A percentile compares a stretch with the other conserved stretches of the same genome.
phyloP scores from a whole-genome alignment of 2,888 invertebrate species.

The Pardosa pseudoannulata region DNA sequence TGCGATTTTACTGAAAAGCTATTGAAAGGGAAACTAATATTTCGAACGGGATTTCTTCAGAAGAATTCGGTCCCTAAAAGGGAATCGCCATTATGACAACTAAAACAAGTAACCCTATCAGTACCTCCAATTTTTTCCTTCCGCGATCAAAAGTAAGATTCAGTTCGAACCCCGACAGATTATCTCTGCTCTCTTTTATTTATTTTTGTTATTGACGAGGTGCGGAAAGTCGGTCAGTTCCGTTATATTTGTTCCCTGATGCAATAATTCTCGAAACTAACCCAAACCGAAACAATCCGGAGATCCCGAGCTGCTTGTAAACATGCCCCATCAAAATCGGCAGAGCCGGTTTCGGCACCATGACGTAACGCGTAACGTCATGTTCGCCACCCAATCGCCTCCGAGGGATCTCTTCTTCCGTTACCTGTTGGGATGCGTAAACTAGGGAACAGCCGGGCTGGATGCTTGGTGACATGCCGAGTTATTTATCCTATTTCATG shows the following conservation, averaged over 20 bases:
- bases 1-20: too few species aligned
- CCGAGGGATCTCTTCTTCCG: conserved; percentile 41
- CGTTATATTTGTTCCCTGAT: neutral
- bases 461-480: conserved; percentile 47
- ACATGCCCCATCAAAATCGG: conserved; percentile 46
- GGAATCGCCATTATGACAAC: too few species aligned
- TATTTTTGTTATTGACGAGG: too few species aligned
- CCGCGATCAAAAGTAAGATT: neutral
- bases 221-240: conserved; percentile 8
- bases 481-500: conserved; percentile 49
- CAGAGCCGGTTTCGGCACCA: conserved; percentile 20
- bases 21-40: too few species aligned
- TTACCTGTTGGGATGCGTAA: conserved; percentile 64
- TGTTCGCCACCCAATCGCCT: conserved; percentile 46
- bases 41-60: too few species aligned
- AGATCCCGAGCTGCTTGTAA: conserved; percentile 34
- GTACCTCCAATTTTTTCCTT: neutral
- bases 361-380: conserved; percentile 56
- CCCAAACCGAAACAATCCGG: neutral
- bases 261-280: neutral
- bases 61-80: too few species aligned
- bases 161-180: neutral
- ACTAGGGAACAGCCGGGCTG: conserved; percentile 50
- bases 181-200: too few species aligned
- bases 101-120: too few species aligned